Evolutionary conservation across 2,113 vertebrate genomes (phyloP), one percentile per base, ranked within the genome.

Genomic region (Turdus rufiventris): DNA sequence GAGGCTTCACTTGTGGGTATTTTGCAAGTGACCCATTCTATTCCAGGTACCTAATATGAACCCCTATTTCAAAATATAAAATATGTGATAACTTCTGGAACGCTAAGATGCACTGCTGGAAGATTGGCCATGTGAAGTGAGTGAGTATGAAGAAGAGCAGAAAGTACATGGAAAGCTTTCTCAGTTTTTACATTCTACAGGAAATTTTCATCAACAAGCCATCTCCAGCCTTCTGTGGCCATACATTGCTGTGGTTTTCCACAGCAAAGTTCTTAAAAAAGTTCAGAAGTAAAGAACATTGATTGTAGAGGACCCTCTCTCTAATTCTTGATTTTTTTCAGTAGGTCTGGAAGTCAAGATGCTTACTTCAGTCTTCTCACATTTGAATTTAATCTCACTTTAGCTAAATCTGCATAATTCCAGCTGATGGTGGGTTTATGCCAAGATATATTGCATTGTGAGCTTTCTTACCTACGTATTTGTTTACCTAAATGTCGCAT

Each of bases 371-470:
- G 63, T 95, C 89, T 33, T 43, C 57, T 90, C 73, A 92, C 11
- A 0, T 94, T 94, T 48, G 9, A 93, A 94, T 82, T 66, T 96
- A 93, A 81, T 67, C 61, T 89, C 54, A 36, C 82, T 96, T 91
- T 56, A 71, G 43, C 70, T 94, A 71, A 68, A 76, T 89, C 66
- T 48, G 16, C 5, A 3, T 60, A 85, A 45, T 95, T 95, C 75
- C 87, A 89, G 91, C 85, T 82, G 82, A 81, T 94, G 91, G 50
- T 93, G 38, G 45, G 90, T 97, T 97, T 96, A 92, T 85, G 79
- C 85, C 79, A 89, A 82, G 83, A 77, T 94, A 73, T 71, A 92
- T 21, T 65, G 72, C 68, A 67, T 58, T 86, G 85, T 96, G 63
- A 71, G 68, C 25, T 89, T 91, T 88, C 51, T 72, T 70, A 43